Percentiles rank a stretch among this genome's conserved stretches.
Conservation (phyloP, 1,140 invertebrate genomes). For the Drosophila melanica region DNA sequence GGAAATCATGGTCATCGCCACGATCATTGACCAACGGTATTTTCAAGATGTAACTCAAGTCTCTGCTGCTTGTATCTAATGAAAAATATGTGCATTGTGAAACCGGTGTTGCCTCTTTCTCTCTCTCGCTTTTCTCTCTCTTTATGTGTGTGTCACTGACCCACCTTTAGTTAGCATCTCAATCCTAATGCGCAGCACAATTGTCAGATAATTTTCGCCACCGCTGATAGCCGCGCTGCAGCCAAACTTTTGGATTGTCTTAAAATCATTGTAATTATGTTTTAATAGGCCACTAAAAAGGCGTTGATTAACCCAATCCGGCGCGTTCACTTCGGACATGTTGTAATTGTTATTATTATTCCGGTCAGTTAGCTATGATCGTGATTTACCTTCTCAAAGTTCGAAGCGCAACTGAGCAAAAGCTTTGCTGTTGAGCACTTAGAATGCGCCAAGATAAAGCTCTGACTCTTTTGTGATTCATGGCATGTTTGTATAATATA, state of each 20-base stretch:
- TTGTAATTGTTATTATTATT: background rate
- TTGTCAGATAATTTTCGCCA: constrained; percentile 73
- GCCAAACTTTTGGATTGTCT: constrained; percentile 49
- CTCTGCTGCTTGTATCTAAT: constrained; percentile 48
- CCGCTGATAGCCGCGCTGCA: constrained; percentile 51
- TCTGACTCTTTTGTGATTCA: background rate
- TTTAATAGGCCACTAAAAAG: constrained; percentile 83
- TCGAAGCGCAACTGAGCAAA: constrained; percentile 28
- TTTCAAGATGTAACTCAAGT: constrained; percentile 64
- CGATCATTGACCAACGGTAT: constrained; percentile 57
- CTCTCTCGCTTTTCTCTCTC: background rate
- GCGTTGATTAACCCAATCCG: constrained; percentile 84
- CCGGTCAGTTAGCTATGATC: background rate
- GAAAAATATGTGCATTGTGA: constrained; percentile 12
- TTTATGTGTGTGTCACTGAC: constrained; percentile 4
- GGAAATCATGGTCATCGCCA: constrained; percentile 57
- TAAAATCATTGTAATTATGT: constrained; percentile 67
- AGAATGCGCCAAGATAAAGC: constrained; percentile 9
- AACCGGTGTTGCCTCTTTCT: background rate
- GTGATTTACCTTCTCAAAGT: constrained; percentile 7
- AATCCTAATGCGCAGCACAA: constrained; percentile 64
- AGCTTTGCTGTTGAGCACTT: constrained; percentile 4
- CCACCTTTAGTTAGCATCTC: constrained; percentile 60
- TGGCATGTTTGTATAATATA: background rate
- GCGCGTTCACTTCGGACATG: constrained; percentile 40